A percentile compares a stretch with the other conserved stretches of the same genome.
Conservation (phyloP, 2,797 vertebrate species). For the Centroberyx gerrardi region DNA sequence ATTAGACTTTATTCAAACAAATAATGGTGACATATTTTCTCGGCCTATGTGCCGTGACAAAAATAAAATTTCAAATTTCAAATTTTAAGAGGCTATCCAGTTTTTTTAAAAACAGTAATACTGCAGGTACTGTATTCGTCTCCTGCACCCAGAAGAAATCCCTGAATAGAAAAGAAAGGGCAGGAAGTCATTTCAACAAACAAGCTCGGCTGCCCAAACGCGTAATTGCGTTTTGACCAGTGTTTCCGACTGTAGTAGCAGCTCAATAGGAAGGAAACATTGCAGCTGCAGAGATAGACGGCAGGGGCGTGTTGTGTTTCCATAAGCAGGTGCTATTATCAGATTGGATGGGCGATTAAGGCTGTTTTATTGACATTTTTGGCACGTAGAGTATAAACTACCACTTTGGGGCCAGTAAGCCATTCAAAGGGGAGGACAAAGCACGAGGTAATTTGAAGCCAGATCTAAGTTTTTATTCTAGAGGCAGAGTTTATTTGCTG, state of each 20-base stretch:
- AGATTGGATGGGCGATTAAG: conserved; percentile 77
- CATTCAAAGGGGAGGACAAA: conserved; percentile 66
- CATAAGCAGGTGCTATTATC: conserved; percentile 80
- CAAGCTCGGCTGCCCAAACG: conserved; percentile 57
- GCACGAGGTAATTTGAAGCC: conserved; percentile 57
- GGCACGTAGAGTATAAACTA: conserved; percentile 77
- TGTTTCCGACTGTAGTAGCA: conserved; percentile 61
- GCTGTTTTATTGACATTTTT: conserved; percentile 82
- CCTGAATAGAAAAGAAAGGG: conserved; percentile 33
- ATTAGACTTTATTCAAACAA: not conserved
- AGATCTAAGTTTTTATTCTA: conserved; percentile 54
- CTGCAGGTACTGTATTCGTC: not conserved
- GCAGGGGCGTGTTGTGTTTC: conserved; percentile 78
- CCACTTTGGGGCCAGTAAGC: conserved; percentile 69
- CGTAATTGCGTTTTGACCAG: conserved; percentile 56
- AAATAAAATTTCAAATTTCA: conserved; percentile 9
- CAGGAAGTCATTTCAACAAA: conserved; percentile 56
- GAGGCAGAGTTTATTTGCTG: conserved; percentile 48
- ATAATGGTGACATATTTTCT: not conserved
- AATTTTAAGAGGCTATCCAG: not conserved
- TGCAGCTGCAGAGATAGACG: conserved; percentile 65
- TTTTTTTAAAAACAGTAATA: too few species aligned
- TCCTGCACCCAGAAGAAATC: conserved; percentile 24
- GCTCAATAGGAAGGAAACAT: conserved; percentile 71
- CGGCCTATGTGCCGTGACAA: not conserved